Conservation (phyloP, 2,888 invertebrate genomes). For the Zaprionus bogoriensis region DNA sequence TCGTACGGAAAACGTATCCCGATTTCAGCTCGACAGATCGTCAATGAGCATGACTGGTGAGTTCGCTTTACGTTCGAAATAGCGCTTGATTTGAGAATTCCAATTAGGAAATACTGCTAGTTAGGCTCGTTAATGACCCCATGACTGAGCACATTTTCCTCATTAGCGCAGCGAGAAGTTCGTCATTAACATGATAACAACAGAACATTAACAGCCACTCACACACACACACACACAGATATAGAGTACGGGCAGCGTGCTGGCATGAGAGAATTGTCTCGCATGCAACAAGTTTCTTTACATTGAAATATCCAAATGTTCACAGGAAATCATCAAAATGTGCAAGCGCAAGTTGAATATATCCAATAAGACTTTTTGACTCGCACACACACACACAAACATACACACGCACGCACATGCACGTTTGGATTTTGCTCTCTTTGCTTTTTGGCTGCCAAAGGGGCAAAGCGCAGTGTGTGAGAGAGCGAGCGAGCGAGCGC, state of each 20-base stretch:
- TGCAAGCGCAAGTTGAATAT: constrained; percentile 57
- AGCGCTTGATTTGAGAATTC: neutral
- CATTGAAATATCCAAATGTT: constrained; percentile 75
- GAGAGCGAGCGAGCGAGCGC: neutral
- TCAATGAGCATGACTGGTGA: neutral
- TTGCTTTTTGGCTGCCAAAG: constrained; percentile 27
- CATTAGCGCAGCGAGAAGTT: too few relatives aligned
- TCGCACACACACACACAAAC: constrained; percentile 20
- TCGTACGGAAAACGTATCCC: too few relatives aligned
- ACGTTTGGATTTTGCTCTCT: constrained; percentile 37
- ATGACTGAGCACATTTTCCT: neutral
- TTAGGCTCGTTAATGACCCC: neutral
- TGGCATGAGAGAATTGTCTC: constrained; percentile 22
- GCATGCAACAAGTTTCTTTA: constrained; percentile 79
- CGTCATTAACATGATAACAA: constrained; percentile 40
- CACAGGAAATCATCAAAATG: constrained; percentile 78
- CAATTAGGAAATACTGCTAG: neutral
- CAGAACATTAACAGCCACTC: constrained; percentile 31
- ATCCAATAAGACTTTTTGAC: constrained; percentile 52
- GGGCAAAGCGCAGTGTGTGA: constrained; percentile 9
- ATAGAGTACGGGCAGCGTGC: too few relatives aligned
- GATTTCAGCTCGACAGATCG: neutral
- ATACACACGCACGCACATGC: constrained; percentile 8
- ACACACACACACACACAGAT: neutral
- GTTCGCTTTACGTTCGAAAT: neutral